These are phyloP conservation scores for Caenorhabditis elegans DNA, from an alignment of 1,140 invertebrate genomes.

Conservation along the genomic window WBcel235 BX284606.5:2114001-2114500, in stretches of 20 bases:
- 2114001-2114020: not conserved
- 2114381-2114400: not conserved
- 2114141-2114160: too few species aligned
- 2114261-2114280: too few species aligned
- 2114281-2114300: too few species aligned
- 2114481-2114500: not conserved
- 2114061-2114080: not conserved
- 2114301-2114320: not conserved
- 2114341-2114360: constrained; percentile 2
- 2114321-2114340: not conserved
- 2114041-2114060: not conserved
- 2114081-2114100: constrained; percentile 13
- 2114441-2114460: constrained; percentile 3
- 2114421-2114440: constrained; percentile 6
- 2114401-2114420: not conserved
- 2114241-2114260: too few species aligned
- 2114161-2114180: too few species aligned
- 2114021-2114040: not conserved
- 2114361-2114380: not conserved
- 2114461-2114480: not conserved
- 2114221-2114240: too few species aligned
- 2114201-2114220: too few species aligned
- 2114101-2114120: not conserved
- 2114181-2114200: too few species aligned
- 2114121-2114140: not conserved